Percentiles rank a stretch among this genome's conserved stretches.
Conservation (phyloP, 2,888 invertebrate genomes). For the Lithophane semibrunnea region DNA sequence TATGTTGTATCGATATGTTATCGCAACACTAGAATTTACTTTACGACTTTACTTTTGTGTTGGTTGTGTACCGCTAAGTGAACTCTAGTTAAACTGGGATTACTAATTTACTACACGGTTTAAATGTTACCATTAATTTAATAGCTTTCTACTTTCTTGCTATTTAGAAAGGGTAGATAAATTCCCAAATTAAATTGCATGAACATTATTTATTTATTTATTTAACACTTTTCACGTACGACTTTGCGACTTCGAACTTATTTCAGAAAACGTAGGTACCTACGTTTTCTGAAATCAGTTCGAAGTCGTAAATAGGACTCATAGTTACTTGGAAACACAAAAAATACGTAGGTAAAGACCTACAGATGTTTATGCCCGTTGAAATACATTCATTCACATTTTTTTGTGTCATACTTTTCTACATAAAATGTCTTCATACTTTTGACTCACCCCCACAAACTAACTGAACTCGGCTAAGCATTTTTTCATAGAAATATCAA, state of each 20-base stretch:
- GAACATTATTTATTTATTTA: too few relatives aligned
- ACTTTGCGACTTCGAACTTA: too few relatives aligned
- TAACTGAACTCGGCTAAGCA: neutral
- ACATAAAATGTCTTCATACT: slow-evolving; percentile 1
- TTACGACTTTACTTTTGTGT: neutral
- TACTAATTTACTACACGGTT: slow-evolving; percentile 16
- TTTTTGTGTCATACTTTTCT: slow-evolving; percentile 7
- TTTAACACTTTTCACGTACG: too few relatives aligned
- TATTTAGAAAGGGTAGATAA: neutral
- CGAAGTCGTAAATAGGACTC: too few relatives aligned
- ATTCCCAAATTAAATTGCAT: too few relatives aligned
- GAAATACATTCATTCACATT: neutral
- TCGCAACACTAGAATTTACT: slow-evolving; percentile 50
- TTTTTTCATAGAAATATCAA: slow-evolving; percentile 10
- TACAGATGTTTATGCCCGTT: neutral
- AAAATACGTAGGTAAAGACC: neutral
- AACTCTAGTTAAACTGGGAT: neutral
- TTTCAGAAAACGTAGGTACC: too few relatives aligned
- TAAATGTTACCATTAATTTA: slow-evolving; percentile 10
- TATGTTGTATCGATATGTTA: slow-evolving; percentile 41
- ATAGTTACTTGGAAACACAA: neutral
- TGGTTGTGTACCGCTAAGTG: slow-evolving; percentile 27
- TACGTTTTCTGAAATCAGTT: too few relatives aligned
- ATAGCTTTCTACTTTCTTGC: neutral
- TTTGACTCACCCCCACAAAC: neutral